phyloP scores from a whole-genome alignment of 1,140 invertebrate species.

The Musca vetustissima region DNA sequence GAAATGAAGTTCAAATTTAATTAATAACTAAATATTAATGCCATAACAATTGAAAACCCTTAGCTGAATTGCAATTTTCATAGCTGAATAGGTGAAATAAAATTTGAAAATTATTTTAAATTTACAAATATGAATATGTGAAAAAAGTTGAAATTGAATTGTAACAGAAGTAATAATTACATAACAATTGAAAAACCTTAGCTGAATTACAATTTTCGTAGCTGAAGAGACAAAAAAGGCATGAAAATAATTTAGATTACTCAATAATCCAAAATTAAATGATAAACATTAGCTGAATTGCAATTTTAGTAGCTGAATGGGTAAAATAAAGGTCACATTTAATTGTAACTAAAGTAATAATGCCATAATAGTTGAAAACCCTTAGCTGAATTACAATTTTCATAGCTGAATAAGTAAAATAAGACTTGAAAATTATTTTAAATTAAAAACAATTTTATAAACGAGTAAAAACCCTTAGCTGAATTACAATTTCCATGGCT shows the following conservation, averaged over 20 bases:
- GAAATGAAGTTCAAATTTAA: neutral
- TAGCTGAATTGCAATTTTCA: neutral
- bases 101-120: neutral
- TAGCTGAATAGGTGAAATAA: neutral
- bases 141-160: neutral
- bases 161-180: no score
- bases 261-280: neutral
- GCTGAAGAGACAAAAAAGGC: neutral
- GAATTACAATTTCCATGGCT: neutral
- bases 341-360: no score
- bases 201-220: neutral
- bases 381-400: neutral
- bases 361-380: no score
- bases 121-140: neutral
- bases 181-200: neutral
- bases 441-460: neutral
- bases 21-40: neutral
- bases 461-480: neutral
- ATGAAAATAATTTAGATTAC: neutral
- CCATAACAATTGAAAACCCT: neutral
- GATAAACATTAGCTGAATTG: neutral
- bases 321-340: neutral
- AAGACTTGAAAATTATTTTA: neutral
- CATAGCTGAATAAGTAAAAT: neutral
- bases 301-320: neutral